Percentiles rank a stretch among this genome's conserved stretches.
Evolutionary conservation across 2,888 invertebrate species (phyloP).

Genomic region (Myopa testacea): DNA sequence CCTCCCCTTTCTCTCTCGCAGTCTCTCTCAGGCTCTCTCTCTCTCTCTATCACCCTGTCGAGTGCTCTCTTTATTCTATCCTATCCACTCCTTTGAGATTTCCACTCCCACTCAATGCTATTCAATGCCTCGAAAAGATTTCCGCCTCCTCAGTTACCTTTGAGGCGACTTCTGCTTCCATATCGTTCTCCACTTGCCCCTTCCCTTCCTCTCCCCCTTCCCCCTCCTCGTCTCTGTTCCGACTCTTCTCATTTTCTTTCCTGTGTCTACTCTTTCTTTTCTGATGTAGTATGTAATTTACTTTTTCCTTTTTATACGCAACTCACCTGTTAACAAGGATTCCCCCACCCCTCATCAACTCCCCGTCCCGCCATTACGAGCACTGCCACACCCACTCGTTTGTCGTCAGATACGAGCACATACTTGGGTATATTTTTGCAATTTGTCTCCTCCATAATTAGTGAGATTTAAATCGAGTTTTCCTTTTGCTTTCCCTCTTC

Average conservation of each 20-base stretch:
- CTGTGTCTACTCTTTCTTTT: neutral
- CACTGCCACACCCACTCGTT: conserved; percentile 24
- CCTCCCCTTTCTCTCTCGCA: no score
- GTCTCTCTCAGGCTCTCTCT: no score
- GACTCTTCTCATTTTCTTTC: neutral
- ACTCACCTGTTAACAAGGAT: conserved; percentile 27
- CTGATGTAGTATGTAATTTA: neutral
- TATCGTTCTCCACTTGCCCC: neutral
- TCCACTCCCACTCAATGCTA: neutral
- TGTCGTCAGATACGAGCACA: conserved; percentile 23
- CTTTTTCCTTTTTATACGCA: neutral
- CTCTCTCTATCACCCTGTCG: no score
- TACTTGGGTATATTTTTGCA: conserved; percentile 50
- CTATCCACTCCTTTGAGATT: neutral
- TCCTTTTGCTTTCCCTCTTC: conserved; percentile 46
- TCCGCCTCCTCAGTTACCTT: neutral
- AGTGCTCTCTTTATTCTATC: neutral
- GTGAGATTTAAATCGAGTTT: conserved; percentile 65
- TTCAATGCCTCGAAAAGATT: neutral
- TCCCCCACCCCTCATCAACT: neutral
- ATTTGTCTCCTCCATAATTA: conserved; percentile 66
- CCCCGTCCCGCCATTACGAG: neutral
- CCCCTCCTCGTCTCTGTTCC: neutral
- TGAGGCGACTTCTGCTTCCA: neutral
- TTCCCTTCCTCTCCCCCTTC: neutral